These are phyloP conservation scores for Ametastegia equiseti DNA, from an alignment of 2,888 invertebrate species.

Conservation along the genomic window DNA sequence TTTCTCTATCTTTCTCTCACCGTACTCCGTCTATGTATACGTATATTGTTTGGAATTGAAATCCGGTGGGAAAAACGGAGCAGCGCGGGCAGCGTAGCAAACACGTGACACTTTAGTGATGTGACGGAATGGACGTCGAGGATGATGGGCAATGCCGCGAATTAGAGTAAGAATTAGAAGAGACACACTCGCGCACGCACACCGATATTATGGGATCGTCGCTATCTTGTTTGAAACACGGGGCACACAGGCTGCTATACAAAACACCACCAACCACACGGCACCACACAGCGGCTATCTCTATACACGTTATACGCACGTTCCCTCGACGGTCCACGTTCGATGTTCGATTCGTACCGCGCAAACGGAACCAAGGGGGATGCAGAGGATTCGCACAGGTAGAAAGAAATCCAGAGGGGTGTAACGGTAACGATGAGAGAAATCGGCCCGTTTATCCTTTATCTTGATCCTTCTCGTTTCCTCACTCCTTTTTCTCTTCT, in stretches of 20 bases:
- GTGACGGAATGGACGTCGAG: constrained; percentile 25
- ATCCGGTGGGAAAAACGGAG: not conserved
- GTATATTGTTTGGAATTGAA: constrained; percentile 1
- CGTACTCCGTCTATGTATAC: not conserved
- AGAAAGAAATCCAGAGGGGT: not conserved
- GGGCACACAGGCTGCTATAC: too few species aligned
- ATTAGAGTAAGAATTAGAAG: constrained; percentile 4
- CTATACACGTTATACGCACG: too few species aligned
- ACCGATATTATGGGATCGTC: too few species aligned
- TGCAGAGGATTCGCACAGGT: too few species aligned
- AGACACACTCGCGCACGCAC: constrained; percentile 31
- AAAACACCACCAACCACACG: not conserved
- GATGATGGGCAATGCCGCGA: constrained; percentile 2
- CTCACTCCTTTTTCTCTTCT: constrained; percentile 27
- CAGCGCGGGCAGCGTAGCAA: too few species aligned
- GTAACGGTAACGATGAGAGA: not conserved
- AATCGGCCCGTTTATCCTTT: constrained; percentile 36
- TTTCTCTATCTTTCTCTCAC: too few species aligned
- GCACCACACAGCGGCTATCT: too few species aligned
- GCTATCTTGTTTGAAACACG: too few species aligned
- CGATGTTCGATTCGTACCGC: not conserved
- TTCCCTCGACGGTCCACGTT: too few species aligned
- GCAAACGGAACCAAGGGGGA: not conserved
- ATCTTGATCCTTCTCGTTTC: constrained; percentile 46
- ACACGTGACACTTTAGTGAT: constrained; percentile 38